Percentiles rank a stretch among this genome's conserved stretches.
Conservation (phyloP, 1,140 invertebrate genomes). For the Trinorchestia longiramus region DNA sequence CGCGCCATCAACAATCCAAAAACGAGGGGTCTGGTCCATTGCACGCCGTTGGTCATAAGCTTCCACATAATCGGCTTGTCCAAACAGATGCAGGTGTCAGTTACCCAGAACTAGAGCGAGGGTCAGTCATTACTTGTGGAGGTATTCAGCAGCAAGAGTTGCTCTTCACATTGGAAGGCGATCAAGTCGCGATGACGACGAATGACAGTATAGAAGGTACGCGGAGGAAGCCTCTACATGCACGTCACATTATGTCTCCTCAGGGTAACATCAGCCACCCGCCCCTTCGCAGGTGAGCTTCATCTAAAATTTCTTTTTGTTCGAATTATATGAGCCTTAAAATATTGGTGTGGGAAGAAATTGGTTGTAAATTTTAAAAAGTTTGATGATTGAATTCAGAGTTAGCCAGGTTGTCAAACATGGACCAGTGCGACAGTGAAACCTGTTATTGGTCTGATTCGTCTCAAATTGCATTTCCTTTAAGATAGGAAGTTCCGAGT, state of each 20-base stretch:
- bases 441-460: neutral
- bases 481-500: neutral
- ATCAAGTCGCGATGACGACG: neutral
- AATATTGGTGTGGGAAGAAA: neutral
- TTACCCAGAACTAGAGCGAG: neutral
- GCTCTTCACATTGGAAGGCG: neutral
- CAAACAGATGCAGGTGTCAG: neutral
- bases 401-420: neutral
- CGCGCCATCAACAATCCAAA: neutral
- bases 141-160: conserved; percentile 25
- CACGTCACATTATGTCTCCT: neutral
- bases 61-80: neutral
- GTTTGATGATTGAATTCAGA: neutral
- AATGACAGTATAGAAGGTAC: neutral
- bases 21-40: neutral
- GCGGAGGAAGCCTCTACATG: neutral
- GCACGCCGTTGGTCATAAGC: neutral
- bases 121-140: neutral
- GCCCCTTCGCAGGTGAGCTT: neutral
- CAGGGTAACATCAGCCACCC: neutral
- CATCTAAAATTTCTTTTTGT: neutral
- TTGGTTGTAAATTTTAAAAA: neutral
- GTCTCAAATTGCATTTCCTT: neutral
- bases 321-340: neutral
- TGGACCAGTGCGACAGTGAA: neutral